Evolutionary conservation across 2,113 vertebrate genomes (phyloP).

Genomic region (Caranx melampygus): DNA sequence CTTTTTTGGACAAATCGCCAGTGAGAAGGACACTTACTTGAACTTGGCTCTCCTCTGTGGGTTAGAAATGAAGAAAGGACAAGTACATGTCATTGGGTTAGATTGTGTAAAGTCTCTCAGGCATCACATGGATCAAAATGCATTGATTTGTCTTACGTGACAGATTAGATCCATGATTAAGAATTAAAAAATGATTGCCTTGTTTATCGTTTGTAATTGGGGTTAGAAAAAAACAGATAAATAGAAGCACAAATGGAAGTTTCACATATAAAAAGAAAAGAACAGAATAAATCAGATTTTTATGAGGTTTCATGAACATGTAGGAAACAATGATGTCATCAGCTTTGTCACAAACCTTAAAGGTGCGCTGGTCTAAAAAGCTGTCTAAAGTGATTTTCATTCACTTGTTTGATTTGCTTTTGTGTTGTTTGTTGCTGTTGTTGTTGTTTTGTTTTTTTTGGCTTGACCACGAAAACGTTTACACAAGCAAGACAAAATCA

Average conservation of each 20-base stretch:
- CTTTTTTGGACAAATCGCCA: background rate
- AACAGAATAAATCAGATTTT: conserved; percentile 8
- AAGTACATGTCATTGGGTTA: conserved; percentile 80
- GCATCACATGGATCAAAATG: conserved; percentile 36
- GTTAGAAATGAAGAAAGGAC: conserved; percentile 79
- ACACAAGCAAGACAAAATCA: conserved; percentile 51
- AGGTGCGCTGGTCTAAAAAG: background rate
- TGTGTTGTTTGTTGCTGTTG: too few species aligned
- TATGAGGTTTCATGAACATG: background rate
- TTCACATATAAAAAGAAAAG: background rate
- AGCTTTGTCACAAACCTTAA: background rate
- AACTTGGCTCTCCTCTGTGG: conserved; percentile 91
- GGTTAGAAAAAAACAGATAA: conserved; percentile 35
- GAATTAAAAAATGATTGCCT: background rate
- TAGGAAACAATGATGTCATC: background rate
- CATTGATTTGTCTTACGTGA: background rate
- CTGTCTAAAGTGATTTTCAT: background rate
- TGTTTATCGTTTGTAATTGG: conserved; percentile 8
- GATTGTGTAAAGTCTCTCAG: conserved; percentile 54
- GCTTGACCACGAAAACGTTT: conserved; percentile 75
- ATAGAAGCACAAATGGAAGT: conserved; percentile 23
- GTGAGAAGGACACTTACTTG: conserved; percentile 87
- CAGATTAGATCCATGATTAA: conserved; percentile 22
- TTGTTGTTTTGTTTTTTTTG: conserved; percentile 49
- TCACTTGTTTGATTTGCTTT: background rate